Evolutionary conservation across 2,113 vertebrate species (phyloP), one percentile per base, ranked within the genome.

Genomic region (Cavia porcellus): DNA sequence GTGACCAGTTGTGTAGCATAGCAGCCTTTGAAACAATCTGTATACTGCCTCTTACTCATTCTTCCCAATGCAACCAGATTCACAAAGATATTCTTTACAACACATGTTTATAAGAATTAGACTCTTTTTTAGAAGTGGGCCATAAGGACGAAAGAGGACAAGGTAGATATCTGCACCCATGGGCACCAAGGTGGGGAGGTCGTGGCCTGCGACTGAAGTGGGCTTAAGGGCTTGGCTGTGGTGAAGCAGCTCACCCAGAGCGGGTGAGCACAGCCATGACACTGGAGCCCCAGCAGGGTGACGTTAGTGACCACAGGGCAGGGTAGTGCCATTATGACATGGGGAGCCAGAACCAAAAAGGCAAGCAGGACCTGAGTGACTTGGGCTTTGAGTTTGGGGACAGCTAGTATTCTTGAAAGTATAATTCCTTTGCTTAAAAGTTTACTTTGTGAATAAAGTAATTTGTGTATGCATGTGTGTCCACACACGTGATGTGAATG

Each of bases 31-130:
- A 77, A 82, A 82, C 42, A 25, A 81, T 24, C 59, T 13, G 4
- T 15, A 28, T 17, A 35, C 38, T 38, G 25, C 28, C 47, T 96
- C 42, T 15, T 79, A 62, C 42, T 61, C 1, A 0, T 52, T 80
- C 45, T 91, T 88, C 38, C 81, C 70, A 87, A 42, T 83, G 59
- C 82, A 47, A 62, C 57, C 55, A 77, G 66, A 83, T 70, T 89
- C 13, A 50, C 66, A 84, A 92, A 75, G 59, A 62, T 5, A 22
- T n/a, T 87, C 59, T 72, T 84, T 66, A 55, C 4, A 52, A 61
- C 5, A n/a, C 32, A 30, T 57, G 20, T 80, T 28, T 68, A 80
- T 35, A 14, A 55, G 4, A 70, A 57, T 15, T 35, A 45, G 74
- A 22, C 47, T 72, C 50, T 86, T 45, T 45, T 95, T 35, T 38